Conservation (phyloP, 2,113 vertebrate genomes). For the Uria aalge region DNA sequence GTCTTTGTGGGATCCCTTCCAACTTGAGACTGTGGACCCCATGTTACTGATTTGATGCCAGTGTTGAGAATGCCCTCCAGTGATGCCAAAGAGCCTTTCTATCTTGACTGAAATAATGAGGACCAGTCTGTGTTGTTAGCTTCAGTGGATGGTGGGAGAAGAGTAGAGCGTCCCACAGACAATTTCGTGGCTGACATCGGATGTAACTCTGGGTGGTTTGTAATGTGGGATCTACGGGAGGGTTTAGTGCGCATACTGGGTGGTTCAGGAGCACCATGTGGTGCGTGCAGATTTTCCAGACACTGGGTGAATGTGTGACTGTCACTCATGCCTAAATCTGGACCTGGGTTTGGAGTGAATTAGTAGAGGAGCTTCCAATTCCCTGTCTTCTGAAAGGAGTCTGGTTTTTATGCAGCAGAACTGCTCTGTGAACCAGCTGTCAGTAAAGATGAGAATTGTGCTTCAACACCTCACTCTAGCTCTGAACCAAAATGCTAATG, state of each 20-base stretch:
- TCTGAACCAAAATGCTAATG: not conserved
- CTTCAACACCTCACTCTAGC: not conserved
- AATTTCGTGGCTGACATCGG: not conserved
- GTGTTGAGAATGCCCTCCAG: not conserved
- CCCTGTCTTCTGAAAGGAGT: not conserved
- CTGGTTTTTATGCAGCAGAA: not conserved
- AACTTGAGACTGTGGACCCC: not conserved
- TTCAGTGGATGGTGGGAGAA: not conserved
- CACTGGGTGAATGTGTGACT: not conserved
- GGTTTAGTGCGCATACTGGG: not conserved
- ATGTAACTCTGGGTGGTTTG: not conserved
- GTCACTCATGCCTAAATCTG: not conserved
- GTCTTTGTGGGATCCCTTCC: not conserved
- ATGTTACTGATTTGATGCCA: not conserved
- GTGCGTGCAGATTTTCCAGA: not conserved
- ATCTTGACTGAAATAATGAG: not conserved
- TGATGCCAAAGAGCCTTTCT: not conserved
- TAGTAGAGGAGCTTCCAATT: not conserved
- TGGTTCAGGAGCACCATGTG: not conserved
- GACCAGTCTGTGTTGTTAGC: not conserved
- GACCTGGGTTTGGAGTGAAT: not conserved
- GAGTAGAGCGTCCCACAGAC: not conserved
- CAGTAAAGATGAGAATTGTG: not conserved
- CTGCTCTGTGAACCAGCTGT: not conserved
- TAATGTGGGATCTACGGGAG: not conserved